Evolutionary conservation across 2,888 invertebrate species (phyloP).

Genomic region (Myathropa florea): DNA sequence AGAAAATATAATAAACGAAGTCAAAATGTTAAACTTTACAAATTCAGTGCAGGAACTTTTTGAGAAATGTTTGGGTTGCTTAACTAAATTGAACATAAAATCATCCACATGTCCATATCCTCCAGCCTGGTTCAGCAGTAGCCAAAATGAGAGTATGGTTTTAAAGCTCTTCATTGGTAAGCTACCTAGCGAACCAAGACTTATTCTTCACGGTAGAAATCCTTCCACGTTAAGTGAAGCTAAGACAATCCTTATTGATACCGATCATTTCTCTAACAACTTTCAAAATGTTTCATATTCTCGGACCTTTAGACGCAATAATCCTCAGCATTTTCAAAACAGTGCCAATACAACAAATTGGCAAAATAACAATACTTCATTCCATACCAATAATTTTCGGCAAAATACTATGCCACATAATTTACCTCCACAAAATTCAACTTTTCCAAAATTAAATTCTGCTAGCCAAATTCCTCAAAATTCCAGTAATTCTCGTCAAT

Average conservation of each 20-base stretch:
- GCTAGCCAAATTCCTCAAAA: neutral
- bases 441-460: neutral
- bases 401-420: neutral
- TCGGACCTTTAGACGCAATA: neutral
- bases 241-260: constrained; percentile 8
- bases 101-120: neutral
- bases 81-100: neutral
- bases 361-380: neutral
- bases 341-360: neutral
- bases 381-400: neutral
- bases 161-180: neutral
- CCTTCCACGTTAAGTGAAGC: constrained; percentile 10
- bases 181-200: neutral
- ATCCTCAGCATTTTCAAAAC: neutral
- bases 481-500: neutral
- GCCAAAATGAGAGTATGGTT: neutral
- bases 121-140: neutral
- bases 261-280: constrained; percentile 5
- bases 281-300: neutral
- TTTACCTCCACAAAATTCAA: constrained; percentile 1
- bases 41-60: neutral
- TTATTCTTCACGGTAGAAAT: constrained; percentile 11
- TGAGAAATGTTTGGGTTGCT: neutral
- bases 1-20: neutral
- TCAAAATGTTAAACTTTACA: neutral